These are phyloP conservation scores for Sinocyclocheilus anophthalmus DNA, from an alignment of 2,113 vertebrate genomes.

Conservation along the genomic window DNA sequence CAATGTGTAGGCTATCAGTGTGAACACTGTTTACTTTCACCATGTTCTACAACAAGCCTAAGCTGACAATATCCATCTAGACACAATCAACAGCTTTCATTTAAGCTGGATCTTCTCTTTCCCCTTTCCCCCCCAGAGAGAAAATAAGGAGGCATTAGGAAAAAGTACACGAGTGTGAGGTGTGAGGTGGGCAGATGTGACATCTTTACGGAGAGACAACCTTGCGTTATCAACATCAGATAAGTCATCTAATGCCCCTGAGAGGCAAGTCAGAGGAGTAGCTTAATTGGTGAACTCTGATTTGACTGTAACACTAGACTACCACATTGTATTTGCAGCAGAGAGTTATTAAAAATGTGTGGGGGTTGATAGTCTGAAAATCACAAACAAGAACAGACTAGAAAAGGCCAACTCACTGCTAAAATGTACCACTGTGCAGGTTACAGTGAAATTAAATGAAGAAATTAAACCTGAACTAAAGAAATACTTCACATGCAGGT, in stretches of 20 bases:
- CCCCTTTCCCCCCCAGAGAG: background rate
- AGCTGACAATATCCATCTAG: background rate
- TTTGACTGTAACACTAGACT: constrained; percentile 5
- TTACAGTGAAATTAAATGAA: background rate
- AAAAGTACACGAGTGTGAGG: background rate
- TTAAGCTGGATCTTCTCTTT: background rate
- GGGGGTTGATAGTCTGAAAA: background rate
- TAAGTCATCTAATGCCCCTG: background rate
- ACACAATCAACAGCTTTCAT: background rate
- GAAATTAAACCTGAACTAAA: background rate
- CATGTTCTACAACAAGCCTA: background rate
- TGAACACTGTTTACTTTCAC: background rate
- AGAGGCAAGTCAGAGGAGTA: constrained; percentile 8
- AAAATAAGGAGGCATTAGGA: background rate
- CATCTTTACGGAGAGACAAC: background rate
- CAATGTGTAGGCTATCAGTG: background rate
- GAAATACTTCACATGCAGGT: background rate
- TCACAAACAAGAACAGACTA: background rate
- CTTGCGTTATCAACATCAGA: background rate
- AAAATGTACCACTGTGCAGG: background rate
- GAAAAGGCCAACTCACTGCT: background rate
- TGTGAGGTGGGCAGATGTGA: background rate
- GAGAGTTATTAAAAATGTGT: constrained; percentile 41
- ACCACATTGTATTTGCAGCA: background rate
- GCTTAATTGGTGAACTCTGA: constrained; percentile 29